phyloP scores from a whole-genome alignment of 2,888 invertebrate genomes.

The Temnothorax unifasciatus region DNA sequence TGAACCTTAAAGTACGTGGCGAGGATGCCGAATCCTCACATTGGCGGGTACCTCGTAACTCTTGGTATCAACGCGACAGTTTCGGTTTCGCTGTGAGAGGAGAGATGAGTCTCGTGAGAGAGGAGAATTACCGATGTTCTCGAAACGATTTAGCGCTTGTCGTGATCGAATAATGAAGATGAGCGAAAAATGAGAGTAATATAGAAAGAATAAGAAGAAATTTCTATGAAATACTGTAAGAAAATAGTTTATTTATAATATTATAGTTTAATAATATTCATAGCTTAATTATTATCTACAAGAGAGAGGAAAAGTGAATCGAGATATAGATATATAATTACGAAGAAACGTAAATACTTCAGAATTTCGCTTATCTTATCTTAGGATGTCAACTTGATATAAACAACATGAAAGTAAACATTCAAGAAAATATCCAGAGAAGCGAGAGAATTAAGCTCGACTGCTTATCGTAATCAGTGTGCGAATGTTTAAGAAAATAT shows the following conservation, averaged over 20 bases:
- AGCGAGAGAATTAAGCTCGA: not conserved
- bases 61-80: conserved; percentile 40
- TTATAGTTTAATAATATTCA: not conserved
- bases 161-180: not conserved
- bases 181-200: not conserved
- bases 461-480: not conserved
- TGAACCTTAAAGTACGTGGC: conserved; percentile 55
- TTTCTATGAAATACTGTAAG: not conserved
- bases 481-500: not conserved
- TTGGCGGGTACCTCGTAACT: conserved; percentile 14
- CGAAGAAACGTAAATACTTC: not conserved
- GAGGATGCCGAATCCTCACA: conserved; percentile 34
- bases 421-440: not conserved
- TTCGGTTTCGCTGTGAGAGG: not conserved
- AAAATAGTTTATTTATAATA: not conserved
- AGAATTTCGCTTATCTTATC: not conserved
- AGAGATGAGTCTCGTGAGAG: conserved; percentile 18
- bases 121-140: not conserved
- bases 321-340: not conserved
- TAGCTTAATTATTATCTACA: not conserved
- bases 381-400: not conserved
- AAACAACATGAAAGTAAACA: not conserved
- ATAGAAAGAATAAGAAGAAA: not conserved
- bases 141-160: conserved; percentile 1
- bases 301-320: not conserved